Percentiles rank a stretch among this genome's conserved stretches.
Conservation (phyloP, 2,888 invertebrate species). For the Rhagonycha lutea region DNA sequence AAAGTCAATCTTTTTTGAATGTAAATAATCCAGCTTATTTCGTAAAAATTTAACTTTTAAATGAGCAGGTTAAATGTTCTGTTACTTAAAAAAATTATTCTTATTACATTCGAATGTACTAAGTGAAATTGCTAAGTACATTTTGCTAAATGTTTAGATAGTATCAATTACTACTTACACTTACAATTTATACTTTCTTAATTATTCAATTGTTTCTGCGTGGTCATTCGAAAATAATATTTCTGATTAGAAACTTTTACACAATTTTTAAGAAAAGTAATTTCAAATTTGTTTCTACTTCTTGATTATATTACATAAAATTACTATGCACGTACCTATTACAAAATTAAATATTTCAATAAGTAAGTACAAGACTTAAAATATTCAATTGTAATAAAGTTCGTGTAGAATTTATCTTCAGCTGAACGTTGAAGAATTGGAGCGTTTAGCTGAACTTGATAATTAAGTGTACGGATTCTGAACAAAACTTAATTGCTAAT, state of each 20-base stretch:
- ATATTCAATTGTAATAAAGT: background rate
- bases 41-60: background rate
- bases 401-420: background rate
- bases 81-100: background rate
- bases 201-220: background rate
- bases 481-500: slow-evolving; percentile 24
- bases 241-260: background rate
- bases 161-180: background rate
- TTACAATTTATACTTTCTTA: background rate
- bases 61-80: background rate
- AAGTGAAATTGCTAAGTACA: background rate
- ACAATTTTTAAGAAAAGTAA: background rate
- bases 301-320: no score
- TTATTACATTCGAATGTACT: background rate
- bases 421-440: slow-evolving; percentile 13
- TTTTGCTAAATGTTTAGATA: background rate
- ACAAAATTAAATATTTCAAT: background rate
- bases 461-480: slow-evolving; percentile 20
- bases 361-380: background rate
- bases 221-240: background rate
- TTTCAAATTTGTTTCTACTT: no score
- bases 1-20: background rate
- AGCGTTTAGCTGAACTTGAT: slow-evolving; percentile 27
- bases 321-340: background rate
- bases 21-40: background rate